phyloP scores from a whole-genome alignment of 2,888 invertebrate species.

The Eupithecia exiguata region DNA sequence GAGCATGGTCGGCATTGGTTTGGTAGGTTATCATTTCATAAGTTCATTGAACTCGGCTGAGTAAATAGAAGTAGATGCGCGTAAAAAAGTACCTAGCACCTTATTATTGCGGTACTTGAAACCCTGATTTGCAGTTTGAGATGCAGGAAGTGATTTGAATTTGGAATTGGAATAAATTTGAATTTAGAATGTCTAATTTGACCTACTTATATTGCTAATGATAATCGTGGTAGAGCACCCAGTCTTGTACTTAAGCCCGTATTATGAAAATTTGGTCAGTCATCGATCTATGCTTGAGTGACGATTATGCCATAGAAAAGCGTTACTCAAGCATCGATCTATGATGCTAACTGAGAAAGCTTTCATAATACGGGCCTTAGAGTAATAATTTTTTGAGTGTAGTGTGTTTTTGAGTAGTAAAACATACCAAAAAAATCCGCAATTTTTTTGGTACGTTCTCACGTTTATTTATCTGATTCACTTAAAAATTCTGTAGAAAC shows the following conservation, averaged over 20 bases:
- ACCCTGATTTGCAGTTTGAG: conserved; percentile 30
- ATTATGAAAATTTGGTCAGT: no score
- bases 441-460: no score
- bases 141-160: conserved; percentile 22
- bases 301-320: no score
- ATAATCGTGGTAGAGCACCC: not conserved
- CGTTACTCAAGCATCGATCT: no score
- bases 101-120: conserved; percentile 53
- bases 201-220: conserved; percentile 11
- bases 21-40: conserved; percentile 35
- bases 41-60: conserved; percentile 72
- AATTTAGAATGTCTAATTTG: conserved; percentile 8
- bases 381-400: no score
- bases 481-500: not conserved
- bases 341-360: no score
- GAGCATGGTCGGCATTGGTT: not conserved
- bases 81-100: conserved; percentile 55
- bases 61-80: conserved; percentile 69
- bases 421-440: no score
- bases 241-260: not conserved
- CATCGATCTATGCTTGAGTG: no score
- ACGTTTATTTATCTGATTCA: not conserved
- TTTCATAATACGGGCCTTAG: no score
- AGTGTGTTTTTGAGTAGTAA: no score
- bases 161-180: conserved; percentile 18